Evolutionary conservation across 2,888 invertebrate species (phyloP).

Genomic region (Pardosa pseudoannulata): DNA sequence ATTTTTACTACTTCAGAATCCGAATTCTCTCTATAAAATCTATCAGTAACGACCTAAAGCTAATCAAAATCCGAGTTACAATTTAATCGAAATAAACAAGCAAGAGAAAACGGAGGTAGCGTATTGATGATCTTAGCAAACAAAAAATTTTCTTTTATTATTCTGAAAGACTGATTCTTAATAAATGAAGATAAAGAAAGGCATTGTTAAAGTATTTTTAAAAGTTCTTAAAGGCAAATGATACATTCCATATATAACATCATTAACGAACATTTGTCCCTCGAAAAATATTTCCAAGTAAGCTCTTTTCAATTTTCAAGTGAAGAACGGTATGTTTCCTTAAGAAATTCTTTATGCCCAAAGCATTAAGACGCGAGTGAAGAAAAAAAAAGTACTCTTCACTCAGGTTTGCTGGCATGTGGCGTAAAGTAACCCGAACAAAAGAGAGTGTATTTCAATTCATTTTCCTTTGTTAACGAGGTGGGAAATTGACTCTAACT

Average conservation of each 20-base stretch:
- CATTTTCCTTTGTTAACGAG: not conserved
- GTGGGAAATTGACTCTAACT: not conserved
- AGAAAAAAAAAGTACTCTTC: not conserved
- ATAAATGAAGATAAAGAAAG: not conserved
- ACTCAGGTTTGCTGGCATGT: not conserved
- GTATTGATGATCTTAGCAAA: too few species aligned
- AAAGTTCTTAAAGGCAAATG: not conserved
- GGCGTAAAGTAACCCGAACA: not conserved
- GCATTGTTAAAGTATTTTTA: not conserved
- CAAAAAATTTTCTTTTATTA: not conserved
- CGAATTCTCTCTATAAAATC: too few species aligned
- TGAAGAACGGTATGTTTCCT: not conserved
- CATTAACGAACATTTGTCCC: not conserved
- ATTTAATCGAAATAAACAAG: not conserved
- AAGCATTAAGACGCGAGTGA: not conserved
- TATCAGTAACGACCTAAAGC: too few species aligned
- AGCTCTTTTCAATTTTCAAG: not conserved
- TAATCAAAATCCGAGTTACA: not conserved
- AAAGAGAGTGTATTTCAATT: not conserved
- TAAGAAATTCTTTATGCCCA: not conserved
- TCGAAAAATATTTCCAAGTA: not conserved
- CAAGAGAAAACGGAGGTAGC: too few species aligned
- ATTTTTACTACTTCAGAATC: too few species aligned
- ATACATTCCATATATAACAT: not conserved
- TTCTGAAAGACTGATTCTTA: not conserved